Evolutionary conservation across 1,140 invertebrate species (phyloP), one percentile per base, ranked within the genome.

Genomic region (Drosophila rhopaloa): DNA sequence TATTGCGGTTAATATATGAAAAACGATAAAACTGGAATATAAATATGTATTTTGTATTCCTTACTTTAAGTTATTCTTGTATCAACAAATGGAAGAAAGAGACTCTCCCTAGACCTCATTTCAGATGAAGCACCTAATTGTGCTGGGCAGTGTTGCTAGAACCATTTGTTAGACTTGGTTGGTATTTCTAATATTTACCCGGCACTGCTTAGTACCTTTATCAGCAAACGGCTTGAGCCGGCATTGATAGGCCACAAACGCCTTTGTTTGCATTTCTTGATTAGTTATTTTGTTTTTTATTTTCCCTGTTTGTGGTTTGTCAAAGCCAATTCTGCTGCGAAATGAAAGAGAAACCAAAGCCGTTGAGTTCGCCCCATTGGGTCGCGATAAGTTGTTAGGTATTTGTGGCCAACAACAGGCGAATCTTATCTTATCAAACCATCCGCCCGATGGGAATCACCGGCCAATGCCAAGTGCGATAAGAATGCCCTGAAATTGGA

Each of bases 361-460:
- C 13, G 14, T 6, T 40, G n/a, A 40, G 29, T 44, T n/a, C 8
- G 40, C 55, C 43, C 16, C 44, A 62, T 66, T 48, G 44, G 46
- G 29, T 16, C 5, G 50, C 51, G 63, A 71, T 68, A 47, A 70
- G 27, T 16, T 8, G 10, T 48, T 55, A 24, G 32, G 16, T 27
- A 13, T 48, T 40, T 66, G 24, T 7, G 35, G 44, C 35, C 44
- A 32, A 60, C 47, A 47, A 46, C 19, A 10, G 47, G 19, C 5
- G 27, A 43, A 43, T 11, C 53, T 59, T 76, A 76, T 76, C 73
- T 76, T 76, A 76, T 76, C 73, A 59, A 58, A 41, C 29, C 72
- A 46, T 16, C 43, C 70, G 67, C 47, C 37, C 46, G 19, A 16
- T 63, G 59, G 27, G 59, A 50, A 13, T 63, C 59, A 29, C 27